Evolutionary conservation across 2,888 invertebrate species (phyloP).

Genomic region (Emmelina monodactyla): DNA sequence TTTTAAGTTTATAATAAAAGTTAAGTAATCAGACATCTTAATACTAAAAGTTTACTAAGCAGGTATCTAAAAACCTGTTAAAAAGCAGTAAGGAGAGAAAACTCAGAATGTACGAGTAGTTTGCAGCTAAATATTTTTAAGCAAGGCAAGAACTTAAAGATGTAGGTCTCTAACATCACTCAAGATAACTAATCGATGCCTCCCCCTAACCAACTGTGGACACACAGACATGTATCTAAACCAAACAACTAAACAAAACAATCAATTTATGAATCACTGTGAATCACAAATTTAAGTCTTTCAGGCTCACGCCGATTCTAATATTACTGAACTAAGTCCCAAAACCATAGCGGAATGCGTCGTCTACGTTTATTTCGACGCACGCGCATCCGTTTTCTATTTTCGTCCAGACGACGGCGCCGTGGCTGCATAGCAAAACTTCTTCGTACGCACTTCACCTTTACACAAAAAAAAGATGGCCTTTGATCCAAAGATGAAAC

Average conservation of each 20-base stretch:
- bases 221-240: no score
- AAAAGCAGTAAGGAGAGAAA: no score
- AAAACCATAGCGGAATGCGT: slow-evolving; percentile 29
- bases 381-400: slow-evolving; percentile 22
- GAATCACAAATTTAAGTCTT: slow-evolving; percentile 20
- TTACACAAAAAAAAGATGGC: slow-evolving; percentile 26
- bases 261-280: slow-evolving; percentile 25
- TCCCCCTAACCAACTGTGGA: no score
- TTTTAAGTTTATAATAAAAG: neutral
- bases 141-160: no score
- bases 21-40: neutral
- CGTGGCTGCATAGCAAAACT: slow-evolving; percentile 24
- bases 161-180: no score
- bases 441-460: slow-evolving; percentile 34
- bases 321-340: slow-evolving; percentile 38
- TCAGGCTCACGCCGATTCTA: slow-evolving; percentile 18
- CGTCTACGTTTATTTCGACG: slow-evolving; percentile 41
- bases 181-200: no score
- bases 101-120: no score
- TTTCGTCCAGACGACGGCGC: slow-evolving; percentile 32
- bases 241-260: no score
- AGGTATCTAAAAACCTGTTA: no score
- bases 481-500: slow-evolving; percentile 26
- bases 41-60: no score
- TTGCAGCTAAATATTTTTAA: no score